Evolutionary conservation across 2,888 invertebrate species (phyloP).

Genomic region (Apantesis nais): DNA sequence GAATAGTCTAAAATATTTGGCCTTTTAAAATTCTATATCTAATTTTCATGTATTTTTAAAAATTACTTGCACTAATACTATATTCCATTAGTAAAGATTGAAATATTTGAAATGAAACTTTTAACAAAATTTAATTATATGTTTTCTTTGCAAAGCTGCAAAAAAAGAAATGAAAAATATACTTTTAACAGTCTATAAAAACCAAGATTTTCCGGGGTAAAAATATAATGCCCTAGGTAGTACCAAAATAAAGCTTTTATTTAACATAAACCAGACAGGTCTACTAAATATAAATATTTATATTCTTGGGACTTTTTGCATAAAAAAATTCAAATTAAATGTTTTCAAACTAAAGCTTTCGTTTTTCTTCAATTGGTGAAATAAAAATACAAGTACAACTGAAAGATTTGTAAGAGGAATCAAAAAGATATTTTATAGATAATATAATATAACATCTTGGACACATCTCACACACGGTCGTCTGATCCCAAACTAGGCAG

Average conservation of each 20-base stretch:
- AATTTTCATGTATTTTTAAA: conserved; percentile 5
- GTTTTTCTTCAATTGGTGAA: background rate
- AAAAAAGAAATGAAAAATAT: conserved; percentile 3
- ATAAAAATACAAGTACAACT: background rate
- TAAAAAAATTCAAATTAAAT: background rate
- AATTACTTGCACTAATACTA: conserved; percentile 1
- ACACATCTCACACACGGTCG: too few relatives aligned
- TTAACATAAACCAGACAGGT: background rate
- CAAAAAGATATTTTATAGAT: background rate
- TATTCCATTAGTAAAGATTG: background rate
- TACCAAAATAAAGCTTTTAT: background rate
- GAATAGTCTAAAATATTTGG: background rate
- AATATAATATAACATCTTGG: background rate
- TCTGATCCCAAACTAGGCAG: too few relatives aligned
- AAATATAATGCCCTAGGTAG: background rate
- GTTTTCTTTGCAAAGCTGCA: background rate
- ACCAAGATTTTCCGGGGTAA: background rate
- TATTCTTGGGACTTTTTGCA: background rate
- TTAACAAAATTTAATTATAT: conserved; percentile 15
- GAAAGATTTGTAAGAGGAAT: background rate
- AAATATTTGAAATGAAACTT: background rate
- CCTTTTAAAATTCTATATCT: conserved; percentile 8
- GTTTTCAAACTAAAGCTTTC: background rate
- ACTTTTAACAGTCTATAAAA: background rate
- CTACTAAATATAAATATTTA: background rate